Percentiles rank a stretch among this genome's conserved stretches.
These are phyloP conservation scores for Ptiloglossa arizonensis DNA, from an alignment of 1,140 invertebrate genomes.

Conservation along the genomic window DNA sequence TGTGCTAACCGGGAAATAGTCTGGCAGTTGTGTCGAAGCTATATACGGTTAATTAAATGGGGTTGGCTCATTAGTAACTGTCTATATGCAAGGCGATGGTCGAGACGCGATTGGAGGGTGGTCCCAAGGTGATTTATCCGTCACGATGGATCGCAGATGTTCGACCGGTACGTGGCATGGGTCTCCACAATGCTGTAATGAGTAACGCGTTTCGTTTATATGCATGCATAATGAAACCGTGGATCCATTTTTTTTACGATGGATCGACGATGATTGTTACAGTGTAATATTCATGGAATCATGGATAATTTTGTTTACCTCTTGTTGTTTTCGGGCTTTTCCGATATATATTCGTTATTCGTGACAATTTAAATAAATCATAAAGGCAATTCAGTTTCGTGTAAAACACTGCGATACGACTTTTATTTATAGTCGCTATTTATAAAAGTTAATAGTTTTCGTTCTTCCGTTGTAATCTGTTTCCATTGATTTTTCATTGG, in stretches of 20 bases:
- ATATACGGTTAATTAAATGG: constrained; percentile 73
- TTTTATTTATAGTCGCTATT: no score
- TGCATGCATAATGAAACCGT: constrained; percentile 47
- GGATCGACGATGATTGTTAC: constrained; percentile 14
- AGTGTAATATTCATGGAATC: not conserved
- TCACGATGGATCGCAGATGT: constrained; percentile 72
- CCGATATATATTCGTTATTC: no score
- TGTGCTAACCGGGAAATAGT: constrained; percentile 61
- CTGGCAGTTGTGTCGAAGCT: constrained; percentile 64
- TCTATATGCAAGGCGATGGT: constrained; percentile 74
- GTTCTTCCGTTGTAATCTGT: no score
- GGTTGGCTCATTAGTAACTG: constrained; percentile 74
- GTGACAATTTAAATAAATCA: no score
- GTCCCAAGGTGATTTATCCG: constrained; percentile 73
- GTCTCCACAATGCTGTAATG: constrained; percentile 63
- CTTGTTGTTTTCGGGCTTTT: no score
- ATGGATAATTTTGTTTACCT: no score
- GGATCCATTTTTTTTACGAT: not conserved
- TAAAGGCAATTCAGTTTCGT: no score
- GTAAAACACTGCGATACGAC: no score
- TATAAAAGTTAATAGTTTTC: no score
- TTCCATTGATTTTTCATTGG: no score
- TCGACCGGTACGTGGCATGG: constrained; percentile 63
- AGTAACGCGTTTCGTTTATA: constrained; percentile 54
- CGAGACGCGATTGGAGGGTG: constrained; percentile 71